Evolutionary conservation across 2,888 invertebrate genomes (phyloP), one percentile per base, ranked within the genome.

Genomic region (Callinectes sapidus): DNA sequence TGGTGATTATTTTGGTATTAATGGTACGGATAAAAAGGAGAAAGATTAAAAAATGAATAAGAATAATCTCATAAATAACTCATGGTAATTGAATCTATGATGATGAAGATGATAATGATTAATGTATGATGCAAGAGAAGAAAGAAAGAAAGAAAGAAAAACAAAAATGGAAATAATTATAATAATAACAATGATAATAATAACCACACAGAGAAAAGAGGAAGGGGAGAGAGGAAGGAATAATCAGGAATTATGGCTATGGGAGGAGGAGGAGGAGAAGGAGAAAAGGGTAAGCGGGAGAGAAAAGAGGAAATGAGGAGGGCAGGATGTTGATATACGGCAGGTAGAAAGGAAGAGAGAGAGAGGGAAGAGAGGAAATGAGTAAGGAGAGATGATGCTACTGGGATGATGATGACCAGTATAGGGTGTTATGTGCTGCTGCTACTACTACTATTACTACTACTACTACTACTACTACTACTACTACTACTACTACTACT

Each of bases 391-490:
- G 61, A 61, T 61, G 61, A 1, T 61, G 23, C 18, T 61, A 18
- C 23, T 61, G 18, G 23, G 61, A 61, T 18, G 23, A 61, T 16
- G 61, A 61, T 61, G 61, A 61, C 61, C 61, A 61, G 8, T 61
- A 61, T 1, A 18, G 48, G 48, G 48, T 48, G 48, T 48, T 48
- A 48, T 0, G 8, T 81, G 10, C 35, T 35, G 35, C 81, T 35
- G 16, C 14, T 35, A 81, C 81, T 81, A 35, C 32, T 35, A 81
- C 35, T 81, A 81, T 35, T 81, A 81, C 81, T 81, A 81, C 81
- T 81, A 81, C 81, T 77, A 77, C 77, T 77, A 77, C 77, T 77
- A 77, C 77, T 77, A 77, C 77, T 77, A 77, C 77, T 77, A 77
- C 77, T 77, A 77, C 77, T 77, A 32, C 32, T 10, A 77, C 77